phyloP scores from a whole-genome alignment of 2,113 vertebrate species.

The Cyprinodon tularosa region DNA sequence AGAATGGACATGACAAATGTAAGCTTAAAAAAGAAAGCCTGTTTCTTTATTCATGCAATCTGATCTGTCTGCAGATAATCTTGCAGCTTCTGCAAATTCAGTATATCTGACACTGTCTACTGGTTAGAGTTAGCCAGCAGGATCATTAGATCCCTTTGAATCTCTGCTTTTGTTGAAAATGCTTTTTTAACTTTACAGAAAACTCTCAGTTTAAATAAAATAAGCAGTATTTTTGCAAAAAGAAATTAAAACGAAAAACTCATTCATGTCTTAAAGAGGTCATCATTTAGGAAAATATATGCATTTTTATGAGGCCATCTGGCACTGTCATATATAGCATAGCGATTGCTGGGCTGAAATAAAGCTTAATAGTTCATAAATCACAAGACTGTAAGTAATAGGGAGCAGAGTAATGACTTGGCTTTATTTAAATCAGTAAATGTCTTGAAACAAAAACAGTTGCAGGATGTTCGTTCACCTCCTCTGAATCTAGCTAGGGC shows the following conservation, averaged over 20 bases:
- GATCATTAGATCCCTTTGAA: conserved; percentile 4
- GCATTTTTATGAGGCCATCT: conserved; percentile 17
- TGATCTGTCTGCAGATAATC: conserved; percentile 19
- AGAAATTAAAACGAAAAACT: not conserved
- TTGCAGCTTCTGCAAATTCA: conserved; percentile 23
- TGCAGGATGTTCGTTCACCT: not conserved
- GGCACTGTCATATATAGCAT: conserved; percentile 18
- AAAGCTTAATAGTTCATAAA: conserved; percentile 46
- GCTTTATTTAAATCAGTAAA: conserved; percentile 9
- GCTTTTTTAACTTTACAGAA: conserved; percentile 8
- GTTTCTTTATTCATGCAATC: not conserved
- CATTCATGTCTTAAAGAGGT: conserved; percentile 1
- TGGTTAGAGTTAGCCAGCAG: conserved; percentile 28
- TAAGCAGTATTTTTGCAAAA: not conserved
- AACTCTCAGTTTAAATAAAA: not conserved
- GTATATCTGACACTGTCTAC: conserved; percentile 30
- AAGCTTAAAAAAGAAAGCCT: not conserved
- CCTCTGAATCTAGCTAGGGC: not conserved
- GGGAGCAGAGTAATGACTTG: not conserved
- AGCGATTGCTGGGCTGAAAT: conserved; percentile 36
- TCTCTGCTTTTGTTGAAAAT: conserved; percentile 13
- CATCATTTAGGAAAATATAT: conserved; percentile 13
- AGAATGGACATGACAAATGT: not conserved
- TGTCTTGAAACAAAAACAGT: not conserved
- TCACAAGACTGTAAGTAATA: not conserved